Percentiles rank a stretch among this genome's conserved stretches.
Evolutionary conservation across 2,888 invertebrate genomes (phyloP).

Genomic region (Baccha elongata): DNA sequence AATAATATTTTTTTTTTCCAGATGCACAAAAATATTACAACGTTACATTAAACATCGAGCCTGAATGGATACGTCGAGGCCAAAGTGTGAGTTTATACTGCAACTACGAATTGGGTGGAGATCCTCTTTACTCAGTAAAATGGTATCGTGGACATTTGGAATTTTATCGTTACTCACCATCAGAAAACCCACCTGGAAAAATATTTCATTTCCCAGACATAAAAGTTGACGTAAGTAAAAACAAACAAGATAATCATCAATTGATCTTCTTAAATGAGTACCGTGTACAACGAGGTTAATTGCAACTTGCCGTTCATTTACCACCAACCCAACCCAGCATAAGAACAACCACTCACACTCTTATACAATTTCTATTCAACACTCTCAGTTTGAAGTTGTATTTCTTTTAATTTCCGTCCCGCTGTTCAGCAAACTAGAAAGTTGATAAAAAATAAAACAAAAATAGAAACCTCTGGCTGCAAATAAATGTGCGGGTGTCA

Average conservation of each 20-base stretch:
- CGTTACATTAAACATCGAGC: constrained; percentile 84
- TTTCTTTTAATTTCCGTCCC: constrained; percentile 36
- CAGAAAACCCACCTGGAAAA: constrained; percentile 86
- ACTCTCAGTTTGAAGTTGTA: constrained; percentile 33
- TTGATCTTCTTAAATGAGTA: constrained; percentile 35
- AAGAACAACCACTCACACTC: constrained; percentile 7
- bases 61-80: constrained; percentile 85
- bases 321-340: not conserved
- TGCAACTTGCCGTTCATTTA: constrained; percentile 35
- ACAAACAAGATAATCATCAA: constrained; percentile 16
- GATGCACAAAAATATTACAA: constrained; percentile 84
- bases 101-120: constrained; percentile 86
- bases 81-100: constrained; percentile 85
- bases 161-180: constrained; percentile 87
- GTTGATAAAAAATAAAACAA: constrained; percentile 23
- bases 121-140: constrained; percentile 87
- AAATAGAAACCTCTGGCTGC: not conserved
- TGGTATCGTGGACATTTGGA: constrained; percentile 88
- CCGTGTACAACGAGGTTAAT: constrained; percentile 40
- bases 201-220: constrained; percentile 87
- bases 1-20: constrained; percentile 76
- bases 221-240: constrained; percentile 86
- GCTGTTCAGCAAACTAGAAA: constrained; percentile 20
- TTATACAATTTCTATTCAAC: constrained; percentile 42
- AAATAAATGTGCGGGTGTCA: constrained; percentile 12